Percentiles rank a stretch among this genome's conserved stretches.
These are phyloP conservation scores for Chamaea fasciata DNA, from an alignment of 2,113 vertebrate species.

Conservation along the genomic window DNA sequence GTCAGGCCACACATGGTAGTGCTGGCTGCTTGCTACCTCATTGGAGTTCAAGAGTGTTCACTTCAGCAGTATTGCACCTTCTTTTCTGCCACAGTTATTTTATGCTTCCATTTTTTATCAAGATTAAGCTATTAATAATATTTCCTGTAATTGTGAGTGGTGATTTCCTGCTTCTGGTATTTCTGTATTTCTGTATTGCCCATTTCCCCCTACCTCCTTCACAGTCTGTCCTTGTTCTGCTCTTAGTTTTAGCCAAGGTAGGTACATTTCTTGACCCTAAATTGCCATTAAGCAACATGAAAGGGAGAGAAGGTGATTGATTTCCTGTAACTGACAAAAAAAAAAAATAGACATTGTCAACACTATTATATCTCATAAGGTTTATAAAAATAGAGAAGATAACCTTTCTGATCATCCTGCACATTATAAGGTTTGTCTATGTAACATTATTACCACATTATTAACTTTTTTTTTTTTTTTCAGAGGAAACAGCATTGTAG, in stretches of 20 bases:
- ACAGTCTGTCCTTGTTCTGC: background rate
- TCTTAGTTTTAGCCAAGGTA: background rate
- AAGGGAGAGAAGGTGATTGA: background rate
- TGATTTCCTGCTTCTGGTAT: background rate
- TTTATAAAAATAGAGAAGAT: background rate
- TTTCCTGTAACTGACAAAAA: background rate
- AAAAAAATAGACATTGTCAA: background rate
- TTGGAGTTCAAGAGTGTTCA: background rate
- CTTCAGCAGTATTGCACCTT: background rate
- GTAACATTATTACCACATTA: background rate
- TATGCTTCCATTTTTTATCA: background rate
- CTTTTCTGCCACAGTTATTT: background rate
- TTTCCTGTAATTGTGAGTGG: conserved; percentile 24
- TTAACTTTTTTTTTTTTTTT: background rate
- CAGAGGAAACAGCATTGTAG: background rate
- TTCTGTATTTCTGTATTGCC: conserved; percentile 1
- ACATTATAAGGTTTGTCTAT: background rate
- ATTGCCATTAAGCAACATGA: background rate
- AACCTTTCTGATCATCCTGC: background rate
- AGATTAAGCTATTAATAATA: conserved; percentile 23
- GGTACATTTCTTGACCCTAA: background rate
- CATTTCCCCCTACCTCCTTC: background rate
- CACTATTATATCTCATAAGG: background rate
- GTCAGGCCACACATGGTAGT: background rate
- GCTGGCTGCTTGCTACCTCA: background rate